Percentiles rank a stretch among this genome's conserved stretches.
Evolutionary conservation across 37 sponge, comb jelly and placozoan species (phyloP).

Genomic region (Ephydatia muelleri): DNA sequence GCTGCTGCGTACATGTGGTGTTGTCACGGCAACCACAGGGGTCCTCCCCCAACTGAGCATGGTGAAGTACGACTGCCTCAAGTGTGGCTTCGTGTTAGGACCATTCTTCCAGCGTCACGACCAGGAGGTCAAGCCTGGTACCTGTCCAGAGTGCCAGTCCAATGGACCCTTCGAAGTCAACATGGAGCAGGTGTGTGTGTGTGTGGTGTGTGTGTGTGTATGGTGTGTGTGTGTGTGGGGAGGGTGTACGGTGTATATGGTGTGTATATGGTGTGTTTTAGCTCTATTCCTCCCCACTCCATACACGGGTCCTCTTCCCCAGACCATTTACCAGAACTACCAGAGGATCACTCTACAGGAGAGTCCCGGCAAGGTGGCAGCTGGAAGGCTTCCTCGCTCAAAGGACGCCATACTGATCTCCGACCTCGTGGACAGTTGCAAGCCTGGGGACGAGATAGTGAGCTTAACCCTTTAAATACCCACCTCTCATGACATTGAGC

Average conservation of each 20-base stretch:
- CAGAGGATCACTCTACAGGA: constrained; percentile 98
- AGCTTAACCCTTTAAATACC: constrained; percentile 2
- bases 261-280: no score
- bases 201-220: constrained; percentile 4
- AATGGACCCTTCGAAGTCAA: constrained; percentile 99
- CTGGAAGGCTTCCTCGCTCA: constrained; percentile 95
- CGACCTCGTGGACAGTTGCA: constrained; percentile 97
- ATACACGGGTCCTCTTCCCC: not conserved
- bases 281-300: no score
- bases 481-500: not conserved
- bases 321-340: constrained; percentile 98
- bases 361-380: constrained; percentile 97
- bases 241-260: no score
- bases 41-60: constrained; percentile 97
- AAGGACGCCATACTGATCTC: constrained; percentile 95
- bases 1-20: constrained; percentile 92
- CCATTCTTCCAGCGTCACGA: constrained; percentile 95
- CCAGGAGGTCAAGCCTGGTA: constrained; percentile 93
- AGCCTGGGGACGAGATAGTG: constrained; percentile 97
- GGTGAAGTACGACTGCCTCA: constrained; percentile 95
- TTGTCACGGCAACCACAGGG: constrained; percentile 92
- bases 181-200: constrained; percentile 90
- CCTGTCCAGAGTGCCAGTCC: constrained; percentile 99
- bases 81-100: constrained; percentile 91
- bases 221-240: not conserved